Evolutionary conservation across 2,113 vertebrate species (phyloP), one percentile per base, ranked within the genome.

Genomic region (Tragelaphus strepsiceros): DNA sequence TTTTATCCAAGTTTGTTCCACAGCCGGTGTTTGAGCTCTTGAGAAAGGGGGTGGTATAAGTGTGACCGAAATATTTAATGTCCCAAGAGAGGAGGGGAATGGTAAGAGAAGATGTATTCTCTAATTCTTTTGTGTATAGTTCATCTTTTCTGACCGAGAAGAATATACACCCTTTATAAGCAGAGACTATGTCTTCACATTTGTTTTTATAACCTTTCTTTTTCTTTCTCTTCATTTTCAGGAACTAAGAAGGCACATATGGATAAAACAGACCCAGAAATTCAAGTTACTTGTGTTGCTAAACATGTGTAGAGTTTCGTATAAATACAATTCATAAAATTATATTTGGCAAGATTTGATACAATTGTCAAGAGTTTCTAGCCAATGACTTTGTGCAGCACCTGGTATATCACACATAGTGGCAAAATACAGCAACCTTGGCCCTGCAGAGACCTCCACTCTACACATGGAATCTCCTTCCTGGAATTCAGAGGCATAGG

Each of bases 261-360:
- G 35, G 51, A 64, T 30, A 64, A 62, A 88, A 85, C 16, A 88
- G 82, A 85, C 74, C n/a, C 61, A 89, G 22, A 87, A 88, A 83
- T 87, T 51, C 9, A 88, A 96, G 35, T 30, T 67, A 85, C 71
- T 93, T 96, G 30, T 93, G 54, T 94, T 85, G 46, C 35, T 86
- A 83, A 87, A 86, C 14, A 74, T 26, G 35, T 71, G 2, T 56
- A 51, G 54, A 51, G 43, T 96, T 83, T 97, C 46, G 32, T 43
- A 85, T 90, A 82, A 89, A 59, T 97, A 17, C 39, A 91, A 92
- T 94, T 95, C 26, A 81, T 90, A 54, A 93, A 85, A 95, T 56
- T 56, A 83, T 56, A 56, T 83, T 83, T 83, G 53, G 53, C 81
- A 83, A 83, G 81, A 35, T 26, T 83, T 56, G 53, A 12, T 83